phyloP scores from a whole-genome alignment of 2,797 vertebrate species.

The Fistularia commersonii region DNA sequence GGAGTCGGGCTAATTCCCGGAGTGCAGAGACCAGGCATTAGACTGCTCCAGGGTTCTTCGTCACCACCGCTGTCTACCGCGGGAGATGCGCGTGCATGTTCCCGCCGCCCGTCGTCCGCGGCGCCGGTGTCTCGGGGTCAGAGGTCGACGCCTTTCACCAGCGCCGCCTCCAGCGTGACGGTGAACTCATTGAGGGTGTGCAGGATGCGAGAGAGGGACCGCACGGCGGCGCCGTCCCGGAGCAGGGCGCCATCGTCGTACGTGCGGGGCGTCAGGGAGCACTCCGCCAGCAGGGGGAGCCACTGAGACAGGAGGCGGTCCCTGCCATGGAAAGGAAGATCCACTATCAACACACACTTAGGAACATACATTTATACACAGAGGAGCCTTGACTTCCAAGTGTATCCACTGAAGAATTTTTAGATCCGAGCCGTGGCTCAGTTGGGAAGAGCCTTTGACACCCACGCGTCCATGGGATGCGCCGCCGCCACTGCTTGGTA shows the following conservation, averaged over 20 bases:
- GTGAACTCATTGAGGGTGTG: conserved; percentile 91
- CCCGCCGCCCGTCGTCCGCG: not conserved
- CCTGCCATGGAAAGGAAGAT: conserved; percentile 66
- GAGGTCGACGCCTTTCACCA: conserved; percentile 93
- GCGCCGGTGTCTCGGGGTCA: conserved; percentile 59
- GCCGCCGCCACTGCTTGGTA: no score
- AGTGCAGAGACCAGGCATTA: conserved; percentile 64
- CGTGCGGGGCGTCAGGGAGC: conserved; percentile 82
- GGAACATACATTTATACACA: no score
- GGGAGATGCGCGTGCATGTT: not conserved
- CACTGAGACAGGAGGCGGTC: conserved; percentile 89
- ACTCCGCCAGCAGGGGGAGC: conserved; percentile 89
- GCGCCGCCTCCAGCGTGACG: conserved; percentile 87
- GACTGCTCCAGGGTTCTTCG: conserved; percentile 24
- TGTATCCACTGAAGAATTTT: no score
- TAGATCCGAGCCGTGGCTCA: no score
- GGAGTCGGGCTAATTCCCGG: conserved; percentile 54
- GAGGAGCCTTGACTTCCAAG: no score
- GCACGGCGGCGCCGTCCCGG: conserved; percentile 83
- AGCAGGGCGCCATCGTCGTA: conserved; percentile 91
- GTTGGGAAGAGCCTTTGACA: no score
- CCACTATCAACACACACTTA: not conserved
- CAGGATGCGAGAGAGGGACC: conserved; percentile 86
- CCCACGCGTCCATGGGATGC: no score
- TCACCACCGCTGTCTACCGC: conserved; percentile 26